Evolutionary conservation across 2,888 invertebrate genomes (phyloP), one percentile per base, ranked within the genome.

Genomic region (Dynastes grantii): DNA sequence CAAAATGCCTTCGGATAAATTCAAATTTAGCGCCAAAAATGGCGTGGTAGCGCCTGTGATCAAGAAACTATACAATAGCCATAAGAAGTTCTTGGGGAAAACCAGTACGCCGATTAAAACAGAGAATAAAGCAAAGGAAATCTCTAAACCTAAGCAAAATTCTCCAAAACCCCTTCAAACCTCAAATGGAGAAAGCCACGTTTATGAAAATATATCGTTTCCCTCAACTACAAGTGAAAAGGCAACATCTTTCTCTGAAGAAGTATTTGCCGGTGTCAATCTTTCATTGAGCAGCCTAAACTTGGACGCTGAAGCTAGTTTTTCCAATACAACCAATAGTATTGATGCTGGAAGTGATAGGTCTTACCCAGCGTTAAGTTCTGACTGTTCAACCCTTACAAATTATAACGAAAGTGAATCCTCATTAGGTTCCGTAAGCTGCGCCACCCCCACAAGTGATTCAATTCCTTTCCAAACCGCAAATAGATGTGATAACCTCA

Each of bases 61-160:
- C 64, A 86, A 85, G 81, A 87, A 87, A 79, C 81, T 86, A 27
- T 85, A 84, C 81, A 85, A 85, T n/a, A 84, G 84, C 5, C 86
- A 84, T 16, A 87, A 85, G 80, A 86, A 84, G 77, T 85, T 86
- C 85, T 75, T 85, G 8, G 83, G 81, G 32, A 70, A 71, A 13
- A 80, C 63, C 9, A 77, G 63, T 45, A 70, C 70, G 0, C 58
- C 77, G 1, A 11, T 22, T 32, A 71, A 77, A 11, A 63, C 64
- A 6, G 82, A 81, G 73, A 81, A 82, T 70, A 78, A 40, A 32
- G 1, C 53, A 40, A 65, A 71, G 8, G 53, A 75, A 37, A 65
- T 61, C 13, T 53, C 51, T 4, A 78, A 45, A 65, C 55, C 49
- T 40, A 63, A 58, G 27, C 67, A 67, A 22, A 51, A 8, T 8